Conservation (phyloP, 2,113 vertebrate species). For the Deroptyus accipitrinus region DNA sequence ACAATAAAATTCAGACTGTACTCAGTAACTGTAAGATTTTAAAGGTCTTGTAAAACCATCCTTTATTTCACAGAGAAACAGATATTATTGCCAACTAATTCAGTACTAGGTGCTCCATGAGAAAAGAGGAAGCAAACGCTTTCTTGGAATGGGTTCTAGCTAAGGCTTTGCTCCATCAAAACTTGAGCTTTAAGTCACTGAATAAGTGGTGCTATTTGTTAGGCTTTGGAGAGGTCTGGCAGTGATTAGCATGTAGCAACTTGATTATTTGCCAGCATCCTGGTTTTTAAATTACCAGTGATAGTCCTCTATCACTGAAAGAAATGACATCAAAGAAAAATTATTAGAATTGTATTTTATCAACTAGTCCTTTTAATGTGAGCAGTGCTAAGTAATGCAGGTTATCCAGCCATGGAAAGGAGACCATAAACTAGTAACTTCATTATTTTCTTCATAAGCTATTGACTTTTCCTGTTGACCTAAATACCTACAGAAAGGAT, state of each 20-base stretch:
- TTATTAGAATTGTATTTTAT: not conserved
- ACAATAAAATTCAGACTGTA: not conserved
- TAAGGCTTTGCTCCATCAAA: not conserved
- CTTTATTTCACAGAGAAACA: not conserved
- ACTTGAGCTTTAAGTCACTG: not conserved
- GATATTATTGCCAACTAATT: not conserved
- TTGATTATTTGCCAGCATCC: not conserved
- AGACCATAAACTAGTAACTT: not conserved
- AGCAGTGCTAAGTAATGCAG: not conserved
- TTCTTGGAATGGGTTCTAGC: not conserved
- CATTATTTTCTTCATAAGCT: not conserved
- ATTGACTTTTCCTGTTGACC: not conserved
- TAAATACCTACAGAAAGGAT: not conserved
- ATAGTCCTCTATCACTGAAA: not conserved
- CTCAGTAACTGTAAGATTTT: not conserved
- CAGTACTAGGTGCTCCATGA: not conserved
- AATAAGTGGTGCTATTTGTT: not conserved
- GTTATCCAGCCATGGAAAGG: not conserved
- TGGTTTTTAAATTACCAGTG: not conserved
- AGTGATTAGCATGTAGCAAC: not conserved
- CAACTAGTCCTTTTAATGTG: not conserved
- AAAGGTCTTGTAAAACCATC: not conserved
- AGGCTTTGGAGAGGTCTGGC: not conserved
- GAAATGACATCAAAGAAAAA: not conserved
- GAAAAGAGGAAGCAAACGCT: not conserved